phyloP scores from a whole-genome alignment of 2,888 invertebrate genomes.

The Lepidocyrtinus sp. region DNA sequence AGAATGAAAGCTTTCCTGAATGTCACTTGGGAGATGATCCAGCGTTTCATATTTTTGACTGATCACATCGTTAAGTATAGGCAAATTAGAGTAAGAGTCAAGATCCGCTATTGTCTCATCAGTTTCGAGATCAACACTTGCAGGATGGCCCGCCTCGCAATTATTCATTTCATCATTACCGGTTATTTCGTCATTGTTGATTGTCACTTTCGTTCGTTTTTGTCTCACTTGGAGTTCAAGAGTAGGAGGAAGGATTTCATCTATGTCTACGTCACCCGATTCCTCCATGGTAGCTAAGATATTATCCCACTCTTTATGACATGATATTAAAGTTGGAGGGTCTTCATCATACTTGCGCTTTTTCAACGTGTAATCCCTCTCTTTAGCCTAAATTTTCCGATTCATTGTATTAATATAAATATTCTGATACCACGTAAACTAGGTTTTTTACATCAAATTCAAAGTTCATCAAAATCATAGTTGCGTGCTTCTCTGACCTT shows the following conservation, averaged over 20 bases:
- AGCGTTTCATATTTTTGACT: conserved; percentile 34
- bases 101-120: no score
- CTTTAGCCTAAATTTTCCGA: conserved; percentile 20
- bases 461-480: no score
- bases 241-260: conserved; percentile 39
- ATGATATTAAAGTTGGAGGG: conserved; percentile 54
- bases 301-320: conserved; percentile 40
- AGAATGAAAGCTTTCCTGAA: conserved; percentile 45
- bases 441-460: background rate
- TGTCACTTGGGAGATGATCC: conserved; percentile 41
- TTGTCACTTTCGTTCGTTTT: conserved; percentile 24
- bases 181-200: conserved; percentile 35
- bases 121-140: no score
- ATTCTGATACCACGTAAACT: background rate
- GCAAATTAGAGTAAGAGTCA: no score
- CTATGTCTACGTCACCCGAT: conserved; percentile 24
- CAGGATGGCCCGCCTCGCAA: conserved; percentile 28
- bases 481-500: conserved; percentile 27
- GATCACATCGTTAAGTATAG: background rate
- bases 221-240: conserved; percentile 39
- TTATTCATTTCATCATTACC: conserved; percentile 17
- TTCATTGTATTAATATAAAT: background rate
- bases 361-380: conserved; percentile 34
- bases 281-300: background rate
- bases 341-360: conserved; percentile 46